A percentile compares a stretch with the other conserved stretches of the same genome.
Conservation (phyloP, 2,797 vertebrate species). For the Lophius americanus region DNA sequence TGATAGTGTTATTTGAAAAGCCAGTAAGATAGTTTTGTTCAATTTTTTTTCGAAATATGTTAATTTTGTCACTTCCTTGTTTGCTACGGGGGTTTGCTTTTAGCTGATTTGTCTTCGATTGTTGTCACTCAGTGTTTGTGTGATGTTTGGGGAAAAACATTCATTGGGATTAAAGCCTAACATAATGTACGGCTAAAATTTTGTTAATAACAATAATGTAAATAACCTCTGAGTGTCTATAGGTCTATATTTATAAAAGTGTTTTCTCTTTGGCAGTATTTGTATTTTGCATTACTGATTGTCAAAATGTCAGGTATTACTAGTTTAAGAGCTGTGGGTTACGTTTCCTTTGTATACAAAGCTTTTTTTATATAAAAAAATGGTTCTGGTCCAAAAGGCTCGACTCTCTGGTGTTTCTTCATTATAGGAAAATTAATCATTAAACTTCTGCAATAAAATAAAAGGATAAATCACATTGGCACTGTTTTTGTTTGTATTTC, state of each 20-base stretch:
- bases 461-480: neutral
- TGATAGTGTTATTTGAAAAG: slow-evolving; percentile 4
- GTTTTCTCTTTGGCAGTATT: slow-evolving; percentile 47
- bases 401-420: slow-evolving; percentile 4
- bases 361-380: slow-evolving; percentile 47
- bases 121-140: slow-evolving; percentile 24
- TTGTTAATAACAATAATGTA: slow-evolving; percentile 40
- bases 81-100: slow-evolving; percentile 16
- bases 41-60: slow-evolving; percentile 7
- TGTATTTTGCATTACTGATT: slow-evolving; percentile 29
- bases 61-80: slow-evolving; percentile 12
- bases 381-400: slow-evolving; percentile 27
- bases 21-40: slow-evolving; percentile 19
- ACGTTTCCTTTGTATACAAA: slow-evolving; percentile 41
- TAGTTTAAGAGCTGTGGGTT: slow-evolving; percentile 50
- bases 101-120: slow-evolving; percentile 17
- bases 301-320: slow-evolving; percentile 39
- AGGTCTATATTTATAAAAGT: slow-evolving; percentile 41
- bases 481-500: neutral
- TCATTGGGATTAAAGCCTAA: slow-evolving; percentile 1
- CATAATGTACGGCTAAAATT: slow-evolving; percentile 18
- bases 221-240: slow-evolving; percentile 45
- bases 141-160: slow-evolving; percentile 13
- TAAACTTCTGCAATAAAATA: neutral
- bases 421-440: neutral